A percentile compares a stretch with the other conserved stretches of the same genome.
Conservation (phyloP, 2,888 invertebrate genomes). For the Antheraea yamamai region DNA sequence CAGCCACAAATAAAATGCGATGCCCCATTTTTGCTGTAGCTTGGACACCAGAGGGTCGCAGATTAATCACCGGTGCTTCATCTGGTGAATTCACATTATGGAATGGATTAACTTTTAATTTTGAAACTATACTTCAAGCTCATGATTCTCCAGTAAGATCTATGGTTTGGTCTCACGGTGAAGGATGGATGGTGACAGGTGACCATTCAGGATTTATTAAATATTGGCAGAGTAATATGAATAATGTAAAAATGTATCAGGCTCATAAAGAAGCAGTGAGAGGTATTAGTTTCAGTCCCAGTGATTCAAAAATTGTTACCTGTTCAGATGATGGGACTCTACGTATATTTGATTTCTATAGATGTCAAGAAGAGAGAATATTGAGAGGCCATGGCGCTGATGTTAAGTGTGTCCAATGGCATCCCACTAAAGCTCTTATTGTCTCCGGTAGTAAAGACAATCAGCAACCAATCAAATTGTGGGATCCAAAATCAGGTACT, state of each 20-base stretch:
- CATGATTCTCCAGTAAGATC: conserved; percentile 99
- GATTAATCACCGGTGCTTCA: conserved; percentile 98
- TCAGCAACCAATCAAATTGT: conserved; percentile 99
- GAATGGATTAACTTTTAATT: conserved; percentile 99
- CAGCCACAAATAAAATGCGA: conserved; percentile 99
- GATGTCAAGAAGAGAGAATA: conserved; percentile 97
- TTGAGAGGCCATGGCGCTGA: conserved; percentile 98
- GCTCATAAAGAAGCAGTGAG: conserved; percentile 99
- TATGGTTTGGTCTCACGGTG: conserved; percentile 99
- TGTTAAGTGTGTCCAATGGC: conserved; percentile 99
- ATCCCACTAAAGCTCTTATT: conserved; percentile 97
- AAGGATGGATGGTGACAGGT: conserved; percentile 99
- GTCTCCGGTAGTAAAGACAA: conserved; percentile 99
- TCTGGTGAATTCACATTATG: conserved; percentile 99
- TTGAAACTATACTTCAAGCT: conserved; percentile 99
- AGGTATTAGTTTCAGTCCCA: conserved; percentile 99
- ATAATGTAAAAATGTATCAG: conserved; percentile 99
- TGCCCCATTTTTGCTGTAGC: conserved; percentile 99
- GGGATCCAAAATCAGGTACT: conserved; percentile 98
- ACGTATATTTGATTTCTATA: conserved; percentile 98
- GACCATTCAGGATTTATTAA: conserved; percentile 99
- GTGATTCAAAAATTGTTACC: conserved; percentile 98
- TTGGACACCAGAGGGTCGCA: conserved; percentile 99
- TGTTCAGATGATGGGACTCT: conserved; percentile 99
- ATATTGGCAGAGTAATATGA: conserved; percentile 99